Evolutionary conservation across 2,113 vertebrate genomes (phyloP).

Genomic region (Dipodomys ordii): DNA sequence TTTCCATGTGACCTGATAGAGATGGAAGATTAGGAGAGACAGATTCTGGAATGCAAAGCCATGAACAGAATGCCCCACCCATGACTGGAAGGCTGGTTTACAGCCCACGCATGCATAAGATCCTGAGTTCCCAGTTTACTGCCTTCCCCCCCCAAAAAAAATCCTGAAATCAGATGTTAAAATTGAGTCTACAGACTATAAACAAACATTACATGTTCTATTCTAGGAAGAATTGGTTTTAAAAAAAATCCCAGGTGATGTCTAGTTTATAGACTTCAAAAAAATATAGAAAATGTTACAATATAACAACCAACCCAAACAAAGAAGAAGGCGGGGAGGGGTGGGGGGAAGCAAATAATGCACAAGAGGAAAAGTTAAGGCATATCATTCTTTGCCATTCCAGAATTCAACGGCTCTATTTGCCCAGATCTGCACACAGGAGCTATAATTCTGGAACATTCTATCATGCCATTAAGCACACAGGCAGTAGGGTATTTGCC

Average conservation of each 20-base stretch:
- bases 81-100: background rate
- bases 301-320: background rate
- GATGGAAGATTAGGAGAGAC: background rate
- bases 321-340: no score
- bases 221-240: background rate
- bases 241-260: background rate
- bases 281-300: background rate
- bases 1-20: background rate
- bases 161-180: background rate
- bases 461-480: background rate
- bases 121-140: no score
- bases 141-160: background rate
- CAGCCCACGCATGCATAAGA: background rate
- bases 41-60: background rate
- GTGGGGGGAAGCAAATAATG: background rate
- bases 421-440: background rate
- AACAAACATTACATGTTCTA: background rate
- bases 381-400: background rate
- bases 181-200: background rate
- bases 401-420: background rate
- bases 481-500: background rate
- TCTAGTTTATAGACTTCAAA: background rate
- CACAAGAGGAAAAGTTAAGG: background rate
- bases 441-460: background rate
- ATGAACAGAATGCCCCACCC: background rate